These are phyloP conservation scores for Engraulis encrasicolus DNA, from an alignment of 2,113 vertebrate species.

Conservation along the genomic window DNA sequence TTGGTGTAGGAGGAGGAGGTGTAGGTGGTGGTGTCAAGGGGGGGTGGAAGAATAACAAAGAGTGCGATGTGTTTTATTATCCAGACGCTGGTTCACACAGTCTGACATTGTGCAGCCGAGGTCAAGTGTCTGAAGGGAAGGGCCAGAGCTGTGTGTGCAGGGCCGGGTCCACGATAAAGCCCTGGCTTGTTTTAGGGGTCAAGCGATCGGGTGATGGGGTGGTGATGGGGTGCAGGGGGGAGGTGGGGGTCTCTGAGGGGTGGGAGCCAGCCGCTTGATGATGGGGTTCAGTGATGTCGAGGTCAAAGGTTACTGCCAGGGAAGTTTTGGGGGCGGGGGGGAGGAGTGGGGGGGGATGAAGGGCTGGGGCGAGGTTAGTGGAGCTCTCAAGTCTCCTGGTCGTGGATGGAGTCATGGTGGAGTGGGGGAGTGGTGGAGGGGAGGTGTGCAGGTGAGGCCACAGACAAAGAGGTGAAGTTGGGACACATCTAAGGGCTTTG, in stretches of 20 bases:
- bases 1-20: too few relatives aligned
- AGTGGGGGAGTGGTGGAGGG: not conserved
- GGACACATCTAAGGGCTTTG: too few relatives aligned
- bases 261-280: not conserved
- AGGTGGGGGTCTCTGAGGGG: slow-evolving; percentile 55
- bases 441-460: not conserved
- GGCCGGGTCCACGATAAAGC: slow-evolving; percentile 48
- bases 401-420: not conserved
- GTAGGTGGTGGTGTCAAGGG: not conserved
- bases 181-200: slow-evolving; percentile 54
- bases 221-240: too few relatives aligned
- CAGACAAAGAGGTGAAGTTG: too few relatives aligned
- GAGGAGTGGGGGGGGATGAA: slow-evolving; percentile 17
- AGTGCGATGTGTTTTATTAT: slow-evolving; percentile 45
- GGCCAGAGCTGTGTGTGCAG: slow-evolving; percentile 34
- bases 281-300: not conserved
- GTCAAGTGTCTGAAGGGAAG: slow-evolving; percentile 56
- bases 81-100: slow-evolving; percentile 50
- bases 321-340: not conserved
- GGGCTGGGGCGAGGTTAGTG: too few relatives aligned
- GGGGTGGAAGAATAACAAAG: slow-evolving; percentile 43
- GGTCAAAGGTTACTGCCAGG: not conserved
- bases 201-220: slow-evolving; percentile 51
- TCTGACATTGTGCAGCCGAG: slow-evolving; percentile 46
- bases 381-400: slow-evolving; percentile 50